These are phyloP conservation scores for Eufriesea mexicana DNA, from an alignment of 1,140 invertebrate genomes.

Conservation along the genomic window DNA sequence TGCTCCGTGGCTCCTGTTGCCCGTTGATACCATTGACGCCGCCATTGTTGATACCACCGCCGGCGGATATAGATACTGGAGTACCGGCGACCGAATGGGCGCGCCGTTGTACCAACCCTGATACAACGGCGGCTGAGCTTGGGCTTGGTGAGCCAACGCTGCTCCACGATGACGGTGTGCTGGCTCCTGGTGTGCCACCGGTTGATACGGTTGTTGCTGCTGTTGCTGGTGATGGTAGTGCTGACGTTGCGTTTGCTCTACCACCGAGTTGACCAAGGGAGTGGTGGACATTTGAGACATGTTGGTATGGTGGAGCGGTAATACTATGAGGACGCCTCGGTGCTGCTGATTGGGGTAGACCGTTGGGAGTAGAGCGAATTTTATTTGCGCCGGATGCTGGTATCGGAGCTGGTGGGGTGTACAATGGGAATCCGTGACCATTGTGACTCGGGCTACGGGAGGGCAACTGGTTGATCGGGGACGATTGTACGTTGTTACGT, in stretches of 20 bases:
- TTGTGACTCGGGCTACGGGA: slow-evolving; percentile 79
- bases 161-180: slow-evolving; percentile 53
- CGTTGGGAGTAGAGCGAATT: slow-evolving; percentile 80
- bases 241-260: slow-evolving; percentile 63
- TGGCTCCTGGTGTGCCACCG: slow-evolving; percentile 44
- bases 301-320: slow-evolving; percentile 77
- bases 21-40: slow-evolving; percentile 60
- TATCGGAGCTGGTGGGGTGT: slow-evolving; percentile 83
- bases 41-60: slow-evolving; percentile 60
- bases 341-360: slow-evolving; percentile 80
- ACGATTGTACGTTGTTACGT: slow-evolving; percentile 67
- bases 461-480: slow-evolving; percentile 71
- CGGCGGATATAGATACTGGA: slow-evolving; percentile 69
- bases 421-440: slow-evolving; percentile 83
- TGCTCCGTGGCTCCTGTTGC: slow-evolving; percentile 60
- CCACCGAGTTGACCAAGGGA: slow-evolving; percentile 71
- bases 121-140: slow-evolving; percentile 56
- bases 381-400: slow-evolving; percentile 80
- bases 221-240: slow-evolving; percentile 56
- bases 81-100: slow-evolving; percentile 75
- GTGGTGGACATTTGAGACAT: slow-evolving; percentile 63
- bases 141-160: slow-evolving; percentile 48
- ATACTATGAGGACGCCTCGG: slow-evolving; percentile 82
- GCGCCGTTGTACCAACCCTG: slow-evolving; percentile 72
- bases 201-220: slow-evolving; percentile 36